These are phyloP conservation scores for Xestia c-nigrum DNA, from an alignment of 2,888 invertebrate genomes.

Conservation along the genomic window DNA sequence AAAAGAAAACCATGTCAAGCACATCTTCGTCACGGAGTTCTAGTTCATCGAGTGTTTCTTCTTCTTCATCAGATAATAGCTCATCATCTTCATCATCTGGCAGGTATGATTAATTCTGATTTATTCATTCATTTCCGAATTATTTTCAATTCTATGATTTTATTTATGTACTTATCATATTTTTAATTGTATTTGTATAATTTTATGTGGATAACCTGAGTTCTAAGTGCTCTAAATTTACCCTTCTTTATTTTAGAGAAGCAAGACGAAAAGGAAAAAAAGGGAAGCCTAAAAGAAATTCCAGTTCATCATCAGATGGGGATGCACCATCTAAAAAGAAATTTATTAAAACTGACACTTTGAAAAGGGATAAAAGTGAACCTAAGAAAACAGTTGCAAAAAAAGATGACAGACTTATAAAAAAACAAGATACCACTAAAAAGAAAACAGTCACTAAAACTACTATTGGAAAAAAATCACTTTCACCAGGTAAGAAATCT, in stretches of 20 bases:
- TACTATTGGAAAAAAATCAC: constrained; percentile 85
- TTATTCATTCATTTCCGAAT: neutral
- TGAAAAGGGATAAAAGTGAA: constrained; percentile 85
- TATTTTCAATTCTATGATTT: neutral
- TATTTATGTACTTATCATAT: neutral
- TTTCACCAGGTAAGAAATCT: constrained; percentile 89
- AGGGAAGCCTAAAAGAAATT: constrained; percentile 90
- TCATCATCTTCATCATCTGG: constrained; percentile 92
- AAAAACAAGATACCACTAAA: constrained; percentile 82
- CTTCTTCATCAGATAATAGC: constrained; percentile 92
- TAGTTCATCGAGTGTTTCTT: constrained; percentile 92
- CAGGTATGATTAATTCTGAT: constrained; percentile 73
- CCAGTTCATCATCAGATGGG: constrained; percentile 92
- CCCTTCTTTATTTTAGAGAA: constrained; percentile 76
- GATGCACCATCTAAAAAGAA: constrained; percentile 90
- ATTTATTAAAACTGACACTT: constrained; percentile 83
- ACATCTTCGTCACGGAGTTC: constrained; percentile 93
- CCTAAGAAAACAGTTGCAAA: constrained; percentile 85
- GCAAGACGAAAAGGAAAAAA: constrained; percentile 89
- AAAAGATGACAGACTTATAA: constrained; percentile 85
- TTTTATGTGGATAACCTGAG: too few species aligned
- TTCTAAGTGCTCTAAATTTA: neutral
- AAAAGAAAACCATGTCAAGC: constrained; percentile 92
- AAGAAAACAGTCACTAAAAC: constrained; percentile 82
- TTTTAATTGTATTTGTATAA: neutral